Evolutionary conservation across 2,797 vertebrate species (phyloP), one percentile per base, ranked within the genome.

Genomic region (Helarctos malayanus): DNA sequence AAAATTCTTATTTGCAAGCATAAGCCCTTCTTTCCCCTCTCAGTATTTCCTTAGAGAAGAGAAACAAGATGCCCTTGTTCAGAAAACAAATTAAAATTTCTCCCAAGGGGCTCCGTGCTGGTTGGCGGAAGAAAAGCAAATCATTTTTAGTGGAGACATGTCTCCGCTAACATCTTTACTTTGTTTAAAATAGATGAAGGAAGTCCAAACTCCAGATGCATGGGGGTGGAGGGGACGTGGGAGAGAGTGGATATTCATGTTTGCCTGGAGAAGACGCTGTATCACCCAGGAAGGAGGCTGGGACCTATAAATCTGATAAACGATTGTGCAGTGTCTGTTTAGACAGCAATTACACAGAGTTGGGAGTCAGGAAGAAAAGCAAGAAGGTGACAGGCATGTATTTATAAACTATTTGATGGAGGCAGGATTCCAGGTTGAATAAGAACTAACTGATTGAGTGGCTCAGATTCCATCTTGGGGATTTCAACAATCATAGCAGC

Each of bases 171-270:
- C 52, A 69, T 94, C 61, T 91, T 83, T 79, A 69, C 49, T 81
- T 90, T 57, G 13, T 56, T 93, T 85, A 80, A 89, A 95, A 68
- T 63, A 92, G 25, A 89, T 32, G 32, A 84, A 61, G 65, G 73
- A 68, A 89, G 29, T 78, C 11, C 69, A 86, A 78, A 49, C 27
- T 81, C 68, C 27, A 92, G 45, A 69, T 23, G 2, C 19, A 12
- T n/a, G 7, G 4, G 6, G 15, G 75, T 82, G 25, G 14, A 9
- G 14, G 25, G 54, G 29, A 88, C 57, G 35, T 41, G 61, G 71
- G 61, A 63, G 45, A 71, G 19, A n/a, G 18, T 81, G 25, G 12
- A 68, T n/a, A 38, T 69, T 27, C 41, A 0, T n/a, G 18, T 35
- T 63, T 32, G 41, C 68, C 49, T 59, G 1, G n/a, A 57, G 29